These are phyloP conservation scores for Mythimna albipuncta DNA, from an alignment of 2,888 invertebrate genomes.

Conservation along the genomic window DNA sequence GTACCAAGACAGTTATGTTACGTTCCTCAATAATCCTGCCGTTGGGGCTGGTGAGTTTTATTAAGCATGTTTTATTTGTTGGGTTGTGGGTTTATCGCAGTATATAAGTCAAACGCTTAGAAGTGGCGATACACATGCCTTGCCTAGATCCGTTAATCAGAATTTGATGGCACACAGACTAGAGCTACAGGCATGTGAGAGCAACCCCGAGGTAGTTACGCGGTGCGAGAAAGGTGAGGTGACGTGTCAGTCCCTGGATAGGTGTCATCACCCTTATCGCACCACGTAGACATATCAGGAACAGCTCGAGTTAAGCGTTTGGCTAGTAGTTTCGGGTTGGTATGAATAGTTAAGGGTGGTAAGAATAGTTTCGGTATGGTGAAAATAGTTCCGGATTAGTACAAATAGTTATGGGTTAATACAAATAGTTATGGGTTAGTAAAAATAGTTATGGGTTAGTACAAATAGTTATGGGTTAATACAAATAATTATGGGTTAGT, in stretches of 20 bases:
- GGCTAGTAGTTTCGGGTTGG: constrained; percentile 1
- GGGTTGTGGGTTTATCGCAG: neutral
- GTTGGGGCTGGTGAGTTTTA: constrained; percentile 75
- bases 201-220: neutral
- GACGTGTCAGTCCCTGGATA: neutral
- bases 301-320: neutral
- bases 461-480: neutral
- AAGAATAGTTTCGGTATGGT: neutral
- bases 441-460: neutral
- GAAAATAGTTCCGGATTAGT: neutral
- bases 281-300: neutral
- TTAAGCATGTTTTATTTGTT: constrained; percentile 4
- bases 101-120: neutral
- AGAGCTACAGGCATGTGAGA: neutral
- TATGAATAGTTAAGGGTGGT: neutral
- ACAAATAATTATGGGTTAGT: neutral
- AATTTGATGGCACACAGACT: neutral
- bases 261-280: neutral
- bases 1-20: constrained; percentile 92
- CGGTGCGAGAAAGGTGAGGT: neutral
- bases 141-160: neutral
- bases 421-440: neutral
- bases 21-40: constrained; percentile 92
- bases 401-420: neutral
- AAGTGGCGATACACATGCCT: neutral